Evolutionary conservation across 2,797 vertebrate genomes (phyloP).

Genomic region (Acestrorhynchus altus): DNA sequence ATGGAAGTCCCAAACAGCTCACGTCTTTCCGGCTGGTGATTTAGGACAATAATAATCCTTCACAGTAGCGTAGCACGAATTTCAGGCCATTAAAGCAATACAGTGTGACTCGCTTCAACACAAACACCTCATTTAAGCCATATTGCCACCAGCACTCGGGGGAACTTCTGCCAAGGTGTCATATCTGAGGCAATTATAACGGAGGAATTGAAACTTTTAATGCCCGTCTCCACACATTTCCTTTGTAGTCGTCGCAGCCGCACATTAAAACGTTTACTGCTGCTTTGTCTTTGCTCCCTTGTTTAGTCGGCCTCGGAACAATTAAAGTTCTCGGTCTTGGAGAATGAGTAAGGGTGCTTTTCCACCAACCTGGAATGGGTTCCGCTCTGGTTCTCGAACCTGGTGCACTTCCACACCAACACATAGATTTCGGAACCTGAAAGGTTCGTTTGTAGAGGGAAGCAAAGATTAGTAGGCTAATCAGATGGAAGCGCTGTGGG

Average conservation of each 20-base stretch:
- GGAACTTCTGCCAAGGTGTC: constrained; percentile 70
- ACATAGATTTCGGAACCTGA: too few relatives aligned
- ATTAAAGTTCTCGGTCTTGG: neutral
- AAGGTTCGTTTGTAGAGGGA: too few relatives aligned
- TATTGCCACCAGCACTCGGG: constrained; percentile 72
- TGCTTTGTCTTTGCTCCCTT: neutral
- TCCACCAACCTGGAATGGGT: too few relatives aligned
- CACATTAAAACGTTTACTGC: neutral
- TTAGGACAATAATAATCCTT: constrained; percentile 84
- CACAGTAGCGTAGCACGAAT: constrained; percentile 79
- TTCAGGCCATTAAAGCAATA: constrained; percentile 82
- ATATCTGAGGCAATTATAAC: constrained; percentile 62
- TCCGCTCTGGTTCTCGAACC: too few relatives aligned
- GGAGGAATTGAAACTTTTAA: constrained; percentile 68
- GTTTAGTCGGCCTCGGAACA: neutral
- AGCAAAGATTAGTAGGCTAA: too few relatives aligned
- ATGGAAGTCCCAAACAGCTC: constrained; percentile 77
- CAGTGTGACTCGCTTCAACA: constrained; percentile 76
- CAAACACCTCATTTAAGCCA: constrained; percentile 83
- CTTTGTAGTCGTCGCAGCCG: constrained; percentile 51
- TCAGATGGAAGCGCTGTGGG: too few relatives aligned
- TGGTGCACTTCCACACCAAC: too few relatives aligned
- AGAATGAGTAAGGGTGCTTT: too few relatives aligned
- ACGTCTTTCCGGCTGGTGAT: constrained; percentile 77
- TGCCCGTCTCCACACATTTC: constrained; percentile 53